Evolutionary conservation across 92 coral and sea anemone genomes (phyloP), one percentile per base, ranked within the genome.

Genomic region (Epizoanthus scotinus): DNA sequence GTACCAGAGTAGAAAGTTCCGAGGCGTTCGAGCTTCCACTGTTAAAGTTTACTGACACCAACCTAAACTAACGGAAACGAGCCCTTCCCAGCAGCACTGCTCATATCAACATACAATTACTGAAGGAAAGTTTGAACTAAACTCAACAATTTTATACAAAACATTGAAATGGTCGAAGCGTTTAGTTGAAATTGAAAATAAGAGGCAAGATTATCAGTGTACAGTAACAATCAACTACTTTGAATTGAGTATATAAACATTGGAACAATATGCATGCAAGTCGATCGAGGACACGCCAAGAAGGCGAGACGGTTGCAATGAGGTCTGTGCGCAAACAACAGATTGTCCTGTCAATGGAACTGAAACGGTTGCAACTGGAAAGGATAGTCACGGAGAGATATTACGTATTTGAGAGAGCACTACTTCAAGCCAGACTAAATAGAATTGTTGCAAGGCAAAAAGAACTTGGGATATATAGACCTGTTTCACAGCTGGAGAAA

Each of bases 291-390:
- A 57, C 81, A 2, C 81, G 55, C 9, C 68, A 75, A 24, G 79
- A 73, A 36, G 81, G 90, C 38, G 99, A 95, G 58, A 88, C 92
- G 14, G 77, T 88, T 24, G 92, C 88, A 18, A 62, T 86, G 67
- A 93, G 86, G 27, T 93, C 94, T 18, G 91, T 93, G 61, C 87
- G 97, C 69, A 95, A 91, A 53, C 95, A 95, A 70, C 95, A 95
- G 68, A 89, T 95, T 62, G 63, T 91, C 28, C 83, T 95, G 40
- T 87, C 86, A 52, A 58, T 91, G 60, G 98, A 93, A 71, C 92
- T 95, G 47, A 94, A 93, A 60, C 84, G 96, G 2, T 74, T 95
- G 20, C 88, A 88, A 53, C 90, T 89, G 78, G 94, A 94, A 77
- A 81, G 84, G 78, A 89, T 90, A 40, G 90, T 94, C 83, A 60